Percentiles rank a stretch among this genome's conserved stretches.
These are phyloP conservation scores for Cinclus mexicanus DNA, from an alignment of 2,113 vertebrate species.

Conservation along the genomic window DNA sequence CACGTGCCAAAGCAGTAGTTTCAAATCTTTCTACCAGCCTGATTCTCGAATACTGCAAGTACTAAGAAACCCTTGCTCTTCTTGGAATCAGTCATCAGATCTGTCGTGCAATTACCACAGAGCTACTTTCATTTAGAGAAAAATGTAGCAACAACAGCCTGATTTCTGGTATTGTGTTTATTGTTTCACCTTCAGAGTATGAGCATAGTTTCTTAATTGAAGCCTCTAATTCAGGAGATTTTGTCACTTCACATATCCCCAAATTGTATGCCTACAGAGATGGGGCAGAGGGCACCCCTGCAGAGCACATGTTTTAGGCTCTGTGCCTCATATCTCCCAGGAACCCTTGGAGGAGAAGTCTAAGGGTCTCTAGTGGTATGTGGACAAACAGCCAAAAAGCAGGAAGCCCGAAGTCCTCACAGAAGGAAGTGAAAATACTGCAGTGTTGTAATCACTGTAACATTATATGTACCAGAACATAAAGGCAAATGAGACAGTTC, in stretches of 20 bases:
- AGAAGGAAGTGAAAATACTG: constrained; percentile 54
- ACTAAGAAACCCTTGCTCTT: neutral
- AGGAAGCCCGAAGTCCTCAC: constrained; percentile 11
- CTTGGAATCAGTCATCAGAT: neutral
- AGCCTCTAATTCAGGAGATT: neutral
- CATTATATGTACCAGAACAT: neutral
- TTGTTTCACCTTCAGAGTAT: neutral
- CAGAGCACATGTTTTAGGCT: neutral
- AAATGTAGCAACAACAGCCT: neutral
- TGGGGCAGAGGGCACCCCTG: neutral
- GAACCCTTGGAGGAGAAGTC: neutral
- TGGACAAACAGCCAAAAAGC: neutral
- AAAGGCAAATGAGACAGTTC: neutral
- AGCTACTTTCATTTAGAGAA: neutral
- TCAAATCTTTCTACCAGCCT: neutral
- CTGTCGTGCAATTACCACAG: neutral
- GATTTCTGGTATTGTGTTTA: neutral
- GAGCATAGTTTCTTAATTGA: neutral
- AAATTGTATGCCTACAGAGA: neutral
- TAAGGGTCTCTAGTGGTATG: neutral
- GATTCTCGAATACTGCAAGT: neutral
- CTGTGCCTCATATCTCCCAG: neutral
- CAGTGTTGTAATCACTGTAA: constrained; percentile 28
- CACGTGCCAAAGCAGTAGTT: fast-evolving
- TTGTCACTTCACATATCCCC: neutral